A percentile compares a stretch with the other conserved stretches of the same genome.
These are phyloP conservation scores for Otis tarda DNA, from an alignment of 2,113 vertebrate genomes.

Conservation along the genomic window DNA sequence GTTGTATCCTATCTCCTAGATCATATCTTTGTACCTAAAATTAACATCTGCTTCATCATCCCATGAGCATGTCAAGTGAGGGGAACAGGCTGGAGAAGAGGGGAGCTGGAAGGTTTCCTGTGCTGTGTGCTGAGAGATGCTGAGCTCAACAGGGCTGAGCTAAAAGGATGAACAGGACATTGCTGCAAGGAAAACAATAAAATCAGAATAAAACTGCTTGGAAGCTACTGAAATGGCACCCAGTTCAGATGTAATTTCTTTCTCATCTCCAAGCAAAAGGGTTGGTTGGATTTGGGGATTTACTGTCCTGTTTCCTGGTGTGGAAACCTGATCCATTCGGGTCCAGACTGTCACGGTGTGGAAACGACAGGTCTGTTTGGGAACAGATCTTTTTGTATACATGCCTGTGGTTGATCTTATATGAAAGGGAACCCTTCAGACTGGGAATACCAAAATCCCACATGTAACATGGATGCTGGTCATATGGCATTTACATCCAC, in stretches of 20 bases:
- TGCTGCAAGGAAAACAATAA: not conserved
- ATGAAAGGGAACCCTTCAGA: not conserved
- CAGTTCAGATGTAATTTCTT: not conserved
- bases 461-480: not conserved
- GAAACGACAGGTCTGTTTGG: not conserved
- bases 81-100: not conserved
- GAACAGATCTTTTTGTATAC: not conserved
- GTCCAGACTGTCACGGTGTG: not conserved
- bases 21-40: not conserved
- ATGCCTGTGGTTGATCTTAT: not conserved
- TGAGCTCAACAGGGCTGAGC: not conserved
- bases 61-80: not conserved
- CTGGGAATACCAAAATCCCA: not conserved
- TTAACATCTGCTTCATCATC: not conserved
- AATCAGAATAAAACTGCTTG: not conserved
- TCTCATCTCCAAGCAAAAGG: not conserved
- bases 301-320: not conserved
- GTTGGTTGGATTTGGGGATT: not conserved
- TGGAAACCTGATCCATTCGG: not conserved
- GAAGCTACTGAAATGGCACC: not conserved
- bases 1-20: not conserved
- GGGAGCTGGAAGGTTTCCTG: not conserved
- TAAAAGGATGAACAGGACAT: not conserved
- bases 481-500: not conserved
- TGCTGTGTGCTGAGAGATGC: not conserved